Evolutionary conservation across 2,113 vertebrate species (phyloP).

Genomic region (Labrus mixtus): DNA sequence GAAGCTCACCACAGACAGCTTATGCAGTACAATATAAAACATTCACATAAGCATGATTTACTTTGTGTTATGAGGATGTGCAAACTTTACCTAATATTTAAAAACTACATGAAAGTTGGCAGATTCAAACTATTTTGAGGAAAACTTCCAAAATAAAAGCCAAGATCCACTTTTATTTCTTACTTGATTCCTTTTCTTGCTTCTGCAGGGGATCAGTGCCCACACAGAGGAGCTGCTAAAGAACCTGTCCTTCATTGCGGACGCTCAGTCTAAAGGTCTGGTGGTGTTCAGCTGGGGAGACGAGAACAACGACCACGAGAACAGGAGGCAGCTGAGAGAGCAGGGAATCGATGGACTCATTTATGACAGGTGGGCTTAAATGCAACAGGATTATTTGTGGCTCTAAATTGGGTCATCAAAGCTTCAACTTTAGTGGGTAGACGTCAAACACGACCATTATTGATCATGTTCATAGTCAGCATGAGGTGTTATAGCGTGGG

Average conservation of each 20-base stretch:
- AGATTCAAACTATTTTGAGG: neutral
- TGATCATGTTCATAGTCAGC: too few species aligned
- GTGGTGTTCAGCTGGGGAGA: constrained; percentile 98
- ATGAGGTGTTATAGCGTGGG: too few species aligned
- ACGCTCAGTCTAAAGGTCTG: constrained; percentile 92
- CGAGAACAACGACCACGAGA: constrained; percentile 94
- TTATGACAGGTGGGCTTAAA: constrained; percentile 90
- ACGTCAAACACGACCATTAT: too few species aligned
- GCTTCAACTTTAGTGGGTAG: too few species aligned
- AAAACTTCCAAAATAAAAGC: neutral
- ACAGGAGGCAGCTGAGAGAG: constrained; percentile 88
- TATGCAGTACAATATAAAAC: neutral
- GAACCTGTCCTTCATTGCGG: constrained; percentile 85
- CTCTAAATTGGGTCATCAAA: too few species aligned
- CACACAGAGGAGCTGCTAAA: constrained; percentile 93
- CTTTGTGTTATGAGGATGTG: neutral
- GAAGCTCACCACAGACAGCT: neutral
- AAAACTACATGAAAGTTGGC: neutral
- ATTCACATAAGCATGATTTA: neutral
- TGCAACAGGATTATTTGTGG: neutral
- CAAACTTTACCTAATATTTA: neutral
- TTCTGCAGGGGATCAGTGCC: constrained; percentile 92
- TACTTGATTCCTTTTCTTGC: neutral
- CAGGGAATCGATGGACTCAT: constrained; percentile 94
- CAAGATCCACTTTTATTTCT: too few species aligned